These are phyloP conservation scores for Luperina nickerlii DNA, from an alignment of 2,888 invertebrate species.

Conservation along the genomic window DNA sequence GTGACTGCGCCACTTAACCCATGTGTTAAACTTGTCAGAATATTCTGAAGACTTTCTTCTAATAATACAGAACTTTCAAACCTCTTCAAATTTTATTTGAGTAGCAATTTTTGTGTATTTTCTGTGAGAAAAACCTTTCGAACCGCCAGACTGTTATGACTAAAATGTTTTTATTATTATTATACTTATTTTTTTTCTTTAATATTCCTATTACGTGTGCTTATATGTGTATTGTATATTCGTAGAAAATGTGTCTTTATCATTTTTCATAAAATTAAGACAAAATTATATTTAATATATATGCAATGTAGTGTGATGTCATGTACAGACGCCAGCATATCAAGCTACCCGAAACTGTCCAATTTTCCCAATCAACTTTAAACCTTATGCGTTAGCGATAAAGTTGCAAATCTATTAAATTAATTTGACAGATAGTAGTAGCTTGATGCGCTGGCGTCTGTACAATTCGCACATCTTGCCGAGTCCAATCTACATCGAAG, in stretches of 20 bases:
- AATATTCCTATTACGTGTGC: slow-evolving; percentile 17
- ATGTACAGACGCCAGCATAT: no score
- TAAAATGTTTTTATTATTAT: slow-evolving; percentile 72
- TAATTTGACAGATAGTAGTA: no score
- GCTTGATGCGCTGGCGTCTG: no score
- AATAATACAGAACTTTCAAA: slow-evolving; percentile 62
- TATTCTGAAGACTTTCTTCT: slow-evolving; percentile 38
- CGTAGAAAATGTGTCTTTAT: background rate
- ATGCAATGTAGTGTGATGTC: no score
- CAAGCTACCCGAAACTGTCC: no score
- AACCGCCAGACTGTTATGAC: slow-evolving; percentile 77
- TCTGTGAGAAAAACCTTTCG: slow-evolving; percentile 61
- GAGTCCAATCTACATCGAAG: no score
- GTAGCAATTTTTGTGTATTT: slow-evolving; percentile 70
- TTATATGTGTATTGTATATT: slow-evolving; percentile 11
- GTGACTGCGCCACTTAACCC: slow-evolving; percentile 63
- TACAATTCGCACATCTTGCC: no score
- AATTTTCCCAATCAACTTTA: no score
- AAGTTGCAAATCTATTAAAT: no score
- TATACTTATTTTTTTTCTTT: slow-evolving; percentile 39
- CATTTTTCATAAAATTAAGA: background rate
- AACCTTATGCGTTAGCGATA: no score
- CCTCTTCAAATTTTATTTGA: slow-evolving; percentile 66
- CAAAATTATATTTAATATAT: no score
- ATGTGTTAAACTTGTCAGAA: slow-evolving; percentile 53